Percentiles rank a stretch among this genome's conserved stretches.
phyloP scores from a whole-genome alignment of 1,140 invertebrate genomes.

The Drosophila rhopaloa region DNA sequence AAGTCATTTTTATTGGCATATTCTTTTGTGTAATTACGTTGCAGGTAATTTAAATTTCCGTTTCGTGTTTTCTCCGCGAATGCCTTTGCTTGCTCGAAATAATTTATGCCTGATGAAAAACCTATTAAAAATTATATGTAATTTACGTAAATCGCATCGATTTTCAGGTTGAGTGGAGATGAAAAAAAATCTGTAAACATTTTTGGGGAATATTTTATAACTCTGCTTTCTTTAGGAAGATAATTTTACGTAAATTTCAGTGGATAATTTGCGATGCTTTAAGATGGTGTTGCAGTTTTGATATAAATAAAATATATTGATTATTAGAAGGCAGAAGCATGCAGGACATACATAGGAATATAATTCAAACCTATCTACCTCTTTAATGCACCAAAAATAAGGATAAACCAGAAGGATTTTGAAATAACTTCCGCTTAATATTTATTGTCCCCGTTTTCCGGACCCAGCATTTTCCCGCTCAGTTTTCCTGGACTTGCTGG shows the following conservation, averaged over 20 bases:
- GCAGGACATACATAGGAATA: not conserved
- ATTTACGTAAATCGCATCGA: slow-evolving; percentile 50
- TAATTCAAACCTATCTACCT: too few relatives aligned
- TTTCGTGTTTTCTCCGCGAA: not conserved
- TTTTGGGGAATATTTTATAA: too few relatives aligned
- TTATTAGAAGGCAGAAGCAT: too few relatives aligned
- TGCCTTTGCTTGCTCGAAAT: slow-evolving; percentile 2
- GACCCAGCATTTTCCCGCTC: not conserved
- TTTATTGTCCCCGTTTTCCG: not conserved
- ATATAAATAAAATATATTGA: too few relatives aligned
- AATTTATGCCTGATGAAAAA: slow-evolving; percentile 46
- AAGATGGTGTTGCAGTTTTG: too few relatives aligned
- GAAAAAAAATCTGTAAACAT: not conserved
- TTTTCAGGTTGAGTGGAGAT: slow-evolving; percentile 22
- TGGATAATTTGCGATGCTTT: too few relatives aligned
- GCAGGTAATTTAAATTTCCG: slow-evolving; percentile 80
- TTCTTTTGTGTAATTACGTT: slow-evolving; percentile 82
- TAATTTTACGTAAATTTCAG: too few relatives aligned
- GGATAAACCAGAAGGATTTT: not conserved
- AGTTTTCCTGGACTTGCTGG: slow-evolving; percentile 31
- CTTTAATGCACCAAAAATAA: not conserved
- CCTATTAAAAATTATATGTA: slow-evolving; percentile 52
- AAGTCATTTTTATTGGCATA: slow-evolving; percentile 84
- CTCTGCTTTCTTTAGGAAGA: too few relatives aligned
- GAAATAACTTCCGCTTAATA: not conserved